These are phyloP conservation scores for Caenorhabditis panamensis DNA, from an alignment of 2,888 invertebrate genomes.

Conservation along the genomic window DNA sequence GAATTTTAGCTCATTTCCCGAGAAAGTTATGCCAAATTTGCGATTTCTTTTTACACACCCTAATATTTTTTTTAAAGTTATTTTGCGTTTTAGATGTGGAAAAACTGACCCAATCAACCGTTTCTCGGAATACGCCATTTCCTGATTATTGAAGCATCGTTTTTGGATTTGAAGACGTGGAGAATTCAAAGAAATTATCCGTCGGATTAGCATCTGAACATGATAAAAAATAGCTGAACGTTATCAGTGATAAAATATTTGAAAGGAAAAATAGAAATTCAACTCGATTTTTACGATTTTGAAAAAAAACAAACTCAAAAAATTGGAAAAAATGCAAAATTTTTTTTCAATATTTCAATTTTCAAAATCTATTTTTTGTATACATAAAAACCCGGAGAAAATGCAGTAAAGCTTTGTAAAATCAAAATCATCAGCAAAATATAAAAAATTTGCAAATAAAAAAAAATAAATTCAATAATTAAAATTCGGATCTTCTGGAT, in stretches of 20 bases:
- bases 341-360: not conserved
- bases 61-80: not conserved
- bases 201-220: conserved; percentile 32
- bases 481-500: not conserved
- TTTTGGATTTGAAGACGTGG: conserved; percentile 22
- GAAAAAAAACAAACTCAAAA: not conserved
- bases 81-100: not conserved
- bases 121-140: conserved; percentile 73
- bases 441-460: too few species aligned
- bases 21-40: conserved; percentile 11
- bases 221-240: not conserved
- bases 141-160: conserved; percentile 43
- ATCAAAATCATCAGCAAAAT: too few species aligned
- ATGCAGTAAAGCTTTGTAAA: too few species aligned
- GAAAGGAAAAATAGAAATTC: not conserved
- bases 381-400: too few species aligned
- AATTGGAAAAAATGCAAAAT: not conserved
- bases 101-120: conserved; percentile 71
- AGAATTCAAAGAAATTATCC: conserved; percentile 7
- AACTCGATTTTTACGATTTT: conserved; percentile 19
- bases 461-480: not conserved
- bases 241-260: not conserved
- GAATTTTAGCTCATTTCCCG: not conserved
- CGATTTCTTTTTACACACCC: too few species aligned
- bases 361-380: too few species aligned